Evolutionary conservation across 1,140 invertebrate species (phyloP), one percentile per base, ranked within the genome.

Genomic region (Achroia grisella): DNA sequence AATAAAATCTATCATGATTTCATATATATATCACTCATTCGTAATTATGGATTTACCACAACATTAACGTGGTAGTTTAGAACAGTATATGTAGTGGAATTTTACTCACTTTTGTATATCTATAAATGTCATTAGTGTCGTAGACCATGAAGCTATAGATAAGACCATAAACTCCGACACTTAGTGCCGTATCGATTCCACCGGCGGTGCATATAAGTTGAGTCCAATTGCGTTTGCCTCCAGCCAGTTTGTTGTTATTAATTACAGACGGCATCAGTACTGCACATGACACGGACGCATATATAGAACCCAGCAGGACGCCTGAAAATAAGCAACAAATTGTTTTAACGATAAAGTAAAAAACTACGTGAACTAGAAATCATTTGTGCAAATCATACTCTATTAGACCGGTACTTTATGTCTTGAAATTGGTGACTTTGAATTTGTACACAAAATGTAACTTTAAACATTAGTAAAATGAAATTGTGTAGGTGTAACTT

Each of bases 181-280:
- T 82, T 13, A 84, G 71, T 1, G 78, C 77, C 0, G 81, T 82
- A 42, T 84, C 80, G 1, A 65, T 42, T 2, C 80, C 80, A 1
- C 80, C 78, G 0, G 81, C 71, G n/a, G 81, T 85, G 41, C 71
- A 76, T 5, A 81, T 59, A 5, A 82, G 48, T 36, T 81, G 78
- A 2, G 75, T 52, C 78, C 76, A 81, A 51, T 82, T 77, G 12
- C 70, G 56, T 4, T 34, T 48, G 10, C 64, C 48, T 27, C 53
- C 44, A 2, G 56, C 52, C 4, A 52, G 46, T n/a, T 59, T 57
- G 8, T 59, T 58, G 11, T 65, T 49, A 27, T 63, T 64, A 4
- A 64, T 42, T 10, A 85, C 66, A 8, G 61, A 42, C 0, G 76
- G 76, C 73, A 82, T 79, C 14, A 80, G 42, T 8, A 85, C 70